Evolutionary conservation across 1,140 invertebrate species (phyloP).

Genomic region (Diabrotica virgifera): DNA sequence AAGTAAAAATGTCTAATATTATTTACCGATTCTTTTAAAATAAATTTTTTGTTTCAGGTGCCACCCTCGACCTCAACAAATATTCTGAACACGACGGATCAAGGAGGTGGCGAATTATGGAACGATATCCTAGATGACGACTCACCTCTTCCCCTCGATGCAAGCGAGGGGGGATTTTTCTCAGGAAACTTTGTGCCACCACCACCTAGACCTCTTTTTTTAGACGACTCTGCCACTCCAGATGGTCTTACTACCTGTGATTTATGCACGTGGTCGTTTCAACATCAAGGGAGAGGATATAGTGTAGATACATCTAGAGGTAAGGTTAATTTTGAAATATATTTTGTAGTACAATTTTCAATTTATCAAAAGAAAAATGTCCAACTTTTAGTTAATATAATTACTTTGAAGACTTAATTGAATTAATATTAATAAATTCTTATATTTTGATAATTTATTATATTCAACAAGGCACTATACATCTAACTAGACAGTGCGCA

Average conservation of each 20-base stretch:
- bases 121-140: constrained; percentile 39
- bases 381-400: too few relatives aligned
- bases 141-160: constrained; percentile 51
- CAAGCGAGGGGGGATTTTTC: constrained; percentile 63
- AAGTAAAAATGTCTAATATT: too few relatives aligned
- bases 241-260: constrained; percentile 71
- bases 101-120: constrained; percentile 16
- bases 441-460: too few relatives aligned
- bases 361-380: too few relatives aligned
- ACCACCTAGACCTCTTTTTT: constrained; percentile 61
- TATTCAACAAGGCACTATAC: too few relatives aligned
- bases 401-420: too few relatives aligned
- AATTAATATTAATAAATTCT: too few relatives aligned
- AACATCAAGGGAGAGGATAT: constrained; percentile 4
- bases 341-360: too few relatives aligned
- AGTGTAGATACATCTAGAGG: constrained; percentile 17
- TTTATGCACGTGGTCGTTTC: constrained; percentile 65
- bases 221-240: constrained; percentile 53
- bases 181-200: constrained; percentile 61
- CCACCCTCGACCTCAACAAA: neutral
- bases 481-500: too few relatives aligned
- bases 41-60: constrained; percentile 8
- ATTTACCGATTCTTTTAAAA: too few relatives aligned
- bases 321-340: constrained; percentile 7
- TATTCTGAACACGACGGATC: constrained; percentile 16